Evolutionary conservation across 2,797 vertebrate species (phyloP), one percentile per base, ranked within the genome.

Genomic region (Mionectes olivaceus): DNA sequence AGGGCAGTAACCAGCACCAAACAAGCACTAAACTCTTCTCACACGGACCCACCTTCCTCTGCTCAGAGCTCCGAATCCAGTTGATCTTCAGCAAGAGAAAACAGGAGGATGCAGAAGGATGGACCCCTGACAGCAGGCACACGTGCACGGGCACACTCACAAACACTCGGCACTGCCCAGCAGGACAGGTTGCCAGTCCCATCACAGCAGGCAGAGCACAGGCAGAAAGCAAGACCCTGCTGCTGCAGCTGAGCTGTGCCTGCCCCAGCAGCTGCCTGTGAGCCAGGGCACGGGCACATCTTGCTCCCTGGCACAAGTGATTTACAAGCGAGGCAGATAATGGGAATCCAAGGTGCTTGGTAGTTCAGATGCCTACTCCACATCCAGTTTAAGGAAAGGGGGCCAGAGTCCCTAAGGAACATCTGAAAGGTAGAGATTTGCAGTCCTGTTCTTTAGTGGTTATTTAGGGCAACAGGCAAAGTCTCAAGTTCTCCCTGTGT

Each of bases 131-230:
- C 8, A 49, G 28, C 53, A 14, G 24, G 50, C 44, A 67, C 1
- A 1, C 41, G 9, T 3, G 16, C 35, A n/a, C 0, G 0, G 3
- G 8, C 35, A 43, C 6, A 3, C 24, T 56, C 50, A 50, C 41
- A 53, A 37, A 7, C 24, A 4, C 47, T n/a, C 0, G 0, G 25
- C 52, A 10, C 0, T 0, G 21, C n/a, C 52, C 65, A 24, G 13
- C 30, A 2, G 4, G 14, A 2, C 28, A 37, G 49, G 11, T 21
- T 49, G n/a, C n/a, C n/a, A 41, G n/a, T 8, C 3, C 11, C 46
- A 25, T 25, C 4, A 35, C 30, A n/a, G 59, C 35, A 21, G 46
- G 8, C 52, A 13, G 69, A 25, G 57, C 2, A 0, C 47, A 13
- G 60, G 56, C 59, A 63, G 49, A 37, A 13, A 53, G 73, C 0